phyloP scores from a whole-genome alignment of 2,888 invertebrate species.

The Cremastinae sp. region DNA sequence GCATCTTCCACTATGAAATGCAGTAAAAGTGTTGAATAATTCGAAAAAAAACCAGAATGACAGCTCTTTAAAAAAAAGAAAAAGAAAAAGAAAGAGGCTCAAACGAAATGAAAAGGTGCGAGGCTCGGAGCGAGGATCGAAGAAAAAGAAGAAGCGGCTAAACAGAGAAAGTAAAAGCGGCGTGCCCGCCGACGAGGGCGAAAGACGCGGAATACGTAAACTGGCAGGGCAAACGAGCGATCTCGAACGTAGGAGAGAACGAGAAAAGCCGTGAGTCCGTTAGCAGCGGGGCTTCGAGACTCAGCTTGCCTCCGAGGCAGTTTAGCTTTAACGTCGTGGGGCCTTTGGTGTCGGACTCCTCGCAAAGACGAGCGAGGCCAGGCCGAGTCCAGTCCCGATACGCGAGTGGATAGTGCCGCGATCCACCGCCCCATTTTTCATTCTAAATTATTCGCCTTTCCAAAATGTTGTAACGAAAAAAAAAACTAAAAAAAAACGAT shows the following conservation, averaged over 20 bases:
- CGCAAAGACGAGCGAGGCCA: constrained; percentile 48
- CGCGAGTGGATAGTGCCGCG: constrained; percentile 27
- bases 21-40: no score
- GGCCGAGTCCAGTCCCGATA: constrained; percentile 53
- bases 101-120: no score
- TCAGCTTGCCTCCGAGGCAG: constrained; percentile 51
- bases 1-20: no score
- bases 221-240: neutral
- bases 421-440: constrained; percentile 18
- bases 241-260: constrained; percentile 13
- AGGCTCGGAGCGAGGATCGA: neutral
- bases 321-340: constrained; percentile 55
- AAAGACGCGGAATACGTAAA: neutral
- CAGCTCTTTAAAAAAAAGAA: no score
- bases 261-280: constrained; percentile 33
- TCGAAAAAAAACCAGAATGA: no score
- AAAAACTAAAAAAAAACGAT: neutral
- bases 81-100: no score
- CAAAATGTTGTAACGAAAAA: neutral
- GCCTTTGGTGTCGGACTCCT: constrained; percentile 50
- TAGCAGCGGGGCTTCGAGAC: constrained; percentile 39
- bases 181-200: constrained; percentile 6
- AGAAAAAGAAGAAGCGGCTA: constrained; percentile 3
- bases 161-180: constrained; percentile 3
- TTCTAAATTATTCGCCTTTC: neutral